Percentiles rank a stretch among this genome's conserved stretches.
phyloP scores from a whole-genome alignment of 2,113 vertebrate species.

The Laterallus jamaicensis region DNA sequence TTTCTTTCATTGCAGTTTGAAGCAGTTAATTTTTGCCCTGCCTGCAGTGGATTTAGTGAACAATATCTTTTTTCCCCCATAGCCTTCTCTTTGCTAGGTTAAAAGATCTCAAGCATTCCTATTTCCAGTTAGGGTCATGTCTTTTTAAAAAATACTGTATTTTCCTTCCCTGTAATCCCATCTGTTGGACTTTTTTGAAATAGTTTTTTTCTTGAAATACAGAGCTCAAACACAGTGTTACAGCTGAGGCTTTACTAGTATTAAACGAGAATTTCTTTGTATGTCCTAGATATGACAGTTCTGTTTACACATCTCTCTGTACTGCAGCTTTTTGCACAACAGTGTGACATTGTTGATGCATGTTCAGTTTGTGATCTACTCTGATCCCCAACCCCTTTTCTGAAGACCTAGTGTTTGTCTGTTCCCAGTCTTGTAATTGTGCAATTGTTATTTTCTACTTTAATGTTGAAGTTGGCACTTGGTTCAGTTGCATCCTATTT shows the following conservation, averaged over 20 bases:
- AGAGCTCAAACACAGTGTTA: neutral
- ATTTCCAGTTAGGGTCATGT: neutral
- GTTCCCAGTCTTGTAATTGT: neutral
- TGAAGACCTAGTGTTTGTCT: neutral
- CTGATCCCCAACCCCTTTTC: neutral
- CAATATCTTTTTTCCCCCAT: neutral
- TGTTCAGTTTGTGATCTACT: neutral
- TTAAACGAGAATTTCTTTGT: neutral
- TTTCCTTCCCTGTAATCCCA: neutral
- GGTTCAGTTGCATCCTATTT: neutral
- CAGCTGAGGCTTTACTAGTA: neutral
- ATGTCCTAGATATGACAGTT: constrained; percentile 46
- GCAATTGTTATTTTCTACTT: neutral
- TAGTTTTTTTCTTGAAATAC: neutral
- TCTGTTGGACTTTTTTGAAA: neutral
- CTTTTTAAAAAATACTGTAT: neutral
- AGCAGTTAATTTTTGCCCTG: neutral
- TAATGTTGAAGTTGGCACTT: neutral
- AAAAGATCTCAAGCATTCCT: neutral
- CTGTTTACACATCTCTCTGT: neutral
- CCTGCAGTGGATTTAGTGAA: neutral
- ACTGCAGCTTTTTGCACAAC: neutral
- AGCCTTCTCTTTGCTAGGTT: neutral
- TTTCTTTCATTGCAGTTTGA: neutral
- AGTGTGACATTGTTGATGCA: neutral